Evolutionary conservation across 23 tunicate genomes (phyloP), one percentile per base, ranked within the genome.

Genomic region (Trididemnum clinides): DNA sequence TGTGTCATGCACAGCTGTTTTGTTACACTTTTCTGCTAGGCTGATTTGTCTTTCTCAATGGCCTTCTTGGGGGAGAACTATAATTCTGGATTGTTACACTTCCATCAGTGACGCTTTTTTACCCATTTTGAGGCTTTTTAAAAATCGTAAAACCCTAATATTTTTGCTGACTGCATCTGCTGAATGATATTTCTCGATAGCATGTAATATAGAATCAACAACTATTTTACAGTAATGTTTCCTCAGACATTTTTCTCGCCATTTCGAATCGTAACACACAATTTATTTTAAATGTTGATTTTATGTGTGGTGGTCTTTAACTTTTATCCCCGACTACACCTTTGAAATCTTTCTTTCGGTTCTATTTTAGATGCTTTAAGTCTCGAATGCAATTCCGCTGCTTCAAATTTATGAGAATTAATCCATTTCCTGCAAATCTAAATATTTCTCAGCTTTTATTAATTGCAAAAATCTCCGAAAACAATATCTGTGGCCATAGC

Each of bases 21-120:
- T 31, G 37, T 37, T 70, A 30, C 77, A 70, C 37, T 23, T 28
- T 70, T 12, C 39, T 70, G 26, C 26, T 30, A 12, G 10, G 25
- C 77, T 70, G 25, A 70, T 70, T 30, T 12, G 25, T n/a, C 37
- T 7, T 70, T 70, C 77, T 12, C 37, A 70, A 33, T 70, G 30
- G n/a, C 38, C 77, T 70, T 70, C 77, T 21, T 70, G 19, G 77
- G 28, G 77, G 25, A 70, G 77, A 27, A 70, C 77, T 23, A 70
- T 25, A n/a, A 63, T 30, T 70, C 25, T 7, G 30, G 39, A 20
- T 5, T 37, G 37, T 23, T 70, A 10, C n/a, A 70, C 77, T 12
- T 70, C 77, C 5, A 37, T 12, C n/a, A 70, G 37, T 6, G 77
- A 70, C 3, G 77, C 28, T 70, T 70, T 70, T 70, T 23, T 15